Percentiles rank a stretch among this genome's conserved stretches.
Evolutionary conservation across 92 coral and sea anemone genomes (phyloP).

Genomic region (Hydrozoanthus gracilis): DNA sequence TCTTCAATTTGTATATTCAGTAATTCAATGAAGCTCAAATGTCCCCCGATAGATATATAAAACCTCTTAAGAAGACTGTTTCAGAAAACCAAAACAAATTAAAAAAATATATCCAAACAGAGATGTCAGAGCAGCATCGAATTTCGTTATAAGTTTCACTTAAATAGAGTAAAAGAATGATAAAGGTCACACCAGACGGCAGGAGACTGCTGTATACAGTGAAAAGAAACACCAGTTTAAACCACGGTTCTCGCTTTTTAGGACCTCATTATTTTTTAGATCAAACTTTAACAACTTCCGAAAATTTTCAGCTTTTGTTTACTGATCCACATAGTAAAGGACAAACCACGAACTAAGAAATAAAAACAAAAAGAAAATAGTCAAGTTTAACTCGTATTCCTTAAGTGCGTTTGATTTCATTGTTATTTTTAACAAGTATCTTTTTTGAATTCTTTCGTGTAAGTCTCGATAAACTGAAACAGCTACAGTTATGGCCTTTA

Average conservation of each 20-base stretch:
- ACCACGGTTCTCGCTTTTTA: no score
- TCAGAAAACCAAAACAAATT: not conserved
- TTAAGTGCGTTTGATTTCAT: no score
- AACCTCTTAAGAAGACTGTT: not conserved
- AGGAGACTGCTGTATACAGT: not conserved
- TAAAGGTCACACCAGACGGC: not conserved
- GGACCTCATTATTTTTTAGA: no score
- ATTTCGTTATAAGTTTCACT: no score
- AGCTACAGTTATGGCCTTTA: no score
- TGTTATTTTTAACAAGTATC: no score
- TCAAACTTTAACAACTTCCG: not conserved
- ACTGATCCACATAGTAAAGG: not conserved
- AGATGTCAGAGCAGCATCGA: not conserved
- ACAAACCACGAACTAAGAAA: not conserved
- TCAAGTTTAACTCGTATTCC: no score
- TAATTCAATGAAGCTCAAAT: not conserved
- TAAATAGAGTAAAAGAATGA: not conserved
- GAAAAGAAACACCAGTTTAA: no score
- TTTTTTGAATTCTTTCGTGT: no score
- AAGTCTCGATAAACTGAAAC: no score
- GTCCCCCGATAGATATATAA: not conserved
- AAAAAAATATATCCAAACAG: not conserved
- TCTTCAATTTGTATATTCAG: not conserved
- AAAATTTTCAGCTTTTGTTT: not conserved
- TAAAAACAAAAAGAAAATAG: no score